Conservation (phyloP, 2,113 vertebrate species). For the Tenrec ecaudatus region DNA sequence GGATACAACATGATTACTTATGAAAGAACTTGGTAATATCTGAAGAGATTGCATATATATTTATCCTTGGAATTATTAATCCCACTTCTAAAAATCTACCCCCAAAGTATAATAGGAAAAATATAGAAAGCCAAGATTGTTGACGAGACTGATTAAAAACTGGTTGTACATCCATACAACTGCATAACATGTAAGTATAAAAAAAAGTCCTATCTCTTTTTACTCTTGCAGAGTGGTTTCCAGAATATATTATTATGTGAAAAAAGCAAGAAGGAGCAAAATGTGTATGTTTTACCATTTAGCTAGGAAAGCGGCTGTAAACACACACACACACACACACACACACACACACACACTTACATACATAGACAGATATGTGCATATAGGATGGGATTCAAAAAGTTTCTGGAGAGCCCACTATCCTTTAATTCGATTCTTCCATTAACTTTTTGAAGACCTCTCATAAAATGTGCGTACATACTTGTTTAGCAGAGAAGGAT, state of each 20-base stretch:
- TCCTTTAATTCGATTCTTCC: too few species aligned
- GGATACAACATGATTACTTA: slow-evolving; percentile 29
- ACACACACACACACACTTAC: background rate
- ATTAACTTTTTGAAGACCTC: too few species aligned
- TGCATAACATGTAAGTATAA: background rate
- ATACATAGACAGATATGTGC: too few species aligned
- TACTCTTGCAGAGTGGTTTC: slow-evolving; percentile 30
- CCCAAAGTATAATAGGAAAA: slow-evolving; percentile 50
- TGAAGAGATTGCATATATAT: slow-evolving; percentile 29
- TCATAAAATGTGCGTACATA: background rate
- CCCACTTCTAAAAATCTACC: background rate
- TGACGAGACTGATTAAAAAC: background rate
- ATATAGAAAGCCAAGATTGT: slow-evolving; percentile 17
- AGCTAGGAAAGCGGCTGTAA: background rate
- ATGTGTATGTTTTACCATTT: background rate
- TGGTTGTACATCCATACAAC: background rate
- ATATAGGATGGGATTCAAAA: too few species aligned
- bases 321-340: background rate
- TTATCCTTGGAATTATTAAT: slow-evolving; percentile 53
- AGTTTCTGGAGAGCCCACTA: too few species aligned
- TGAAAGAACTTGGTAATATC: slow-evolving; percentile 44
- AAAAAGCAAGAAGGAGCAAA: slow-evolving; percentile 37
- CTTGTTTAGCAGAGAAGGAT: slow-evolving; percentile 11
- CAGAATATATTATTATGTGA: slow-evolving; percentile 13
- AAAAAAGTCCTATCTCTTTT: background rate